A percentile compares a stretch with the other conserved stretches of the same genome.
Evolutionary conservation across 2,113 vertebrate genomes (phyloP).

Genomic region (Nerophis lumbriciformis): DNA sequence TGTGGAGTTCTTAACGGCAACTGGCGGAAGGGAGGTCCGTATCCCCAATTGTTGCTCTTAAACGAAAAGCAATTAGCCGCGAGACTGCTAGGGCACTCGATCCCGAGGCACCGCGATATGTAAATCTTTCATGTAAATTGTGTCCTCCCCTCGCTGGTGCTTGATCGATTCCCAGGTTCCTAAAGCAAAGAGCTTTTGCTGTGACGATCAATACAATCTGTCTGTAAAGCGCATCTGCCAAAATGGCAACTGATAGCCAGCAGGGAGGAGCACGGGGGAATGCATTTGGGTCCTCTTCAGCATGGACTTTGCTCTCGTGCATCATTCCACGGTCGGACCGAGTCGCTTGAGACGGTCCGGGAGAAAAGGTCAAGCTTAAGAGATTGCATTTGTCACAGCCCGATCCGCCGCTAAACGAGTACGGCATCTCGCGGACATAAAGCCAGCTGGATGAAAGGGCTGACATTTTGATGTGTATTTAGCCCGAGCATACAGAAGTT

Average conservation of each 20-base stretch:
- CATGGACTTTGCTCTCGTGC: constrained; percentile 10
- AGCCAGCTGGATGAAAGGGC: background rate
- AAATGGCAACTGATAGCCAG: constrained; percentile 26
- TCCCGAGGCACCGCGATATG: too few relatives aligned
- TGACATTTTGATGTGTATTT: constrained; percentile 12
- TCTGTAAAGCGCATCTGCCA: constrained; percentile 10
- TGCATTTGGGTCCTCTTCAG: constrained; percentile 31
- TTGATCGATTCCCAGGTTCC: constrained; percentile 18
- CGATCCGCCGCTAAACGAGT: constrained; percentile 23
- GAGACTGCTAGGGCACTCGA: too few relatives aligned
- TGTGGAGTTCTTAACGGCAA: too few relatives aligned
- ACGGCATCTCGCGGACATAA: constrained; percentile 6
- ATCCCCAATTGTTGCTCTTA: too few relatives aligned
- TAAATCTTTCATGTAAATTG: background rate
- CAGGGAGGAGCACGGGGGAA: constrained; percentile 23
- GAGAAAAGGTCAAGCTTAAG: constrained; percentile 47
- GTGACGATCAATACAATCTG: constrained; percentile 24
- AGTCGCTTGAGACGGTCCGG: constrained; percentile 24
- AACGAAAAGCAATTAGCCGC: too few relatives aligned
- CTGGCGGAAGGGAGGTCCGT: too few relatives aligned
- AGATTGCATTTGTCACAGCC: constrained; percentile 25
- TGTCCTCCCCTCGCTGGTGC: background rate
- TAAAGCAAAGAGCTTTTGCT: background rate
- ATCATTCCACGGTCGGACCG: constrained; percentile 29
- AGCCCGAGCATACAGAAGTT: constrained; percentile 2